Evolutionary conservation across 2,888 invertebrate genomes (phyloP).

Genomic region (Microctonus aethiopoides): DNA sequence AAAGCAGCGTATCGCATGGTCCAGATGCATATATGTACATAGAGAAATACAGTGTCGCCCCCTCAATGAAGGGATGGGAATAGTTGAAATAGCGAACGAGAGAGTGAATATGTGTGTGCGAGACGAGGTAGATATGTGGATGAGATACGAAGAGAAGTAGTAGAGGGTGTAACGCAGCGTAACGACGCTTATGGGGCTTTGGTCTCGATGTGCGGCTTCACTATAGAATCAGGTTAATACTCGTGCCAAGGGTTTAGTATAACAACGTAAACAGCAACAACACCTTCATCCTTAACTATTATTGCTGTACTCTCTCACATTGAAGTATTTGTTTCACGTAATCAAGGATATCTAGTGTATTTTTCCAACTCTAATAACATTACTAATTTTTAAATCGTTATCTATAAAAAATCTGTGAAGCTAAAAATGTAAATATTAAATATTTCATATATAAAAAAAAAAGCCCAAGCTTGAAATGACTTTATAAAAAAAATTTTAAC

Average conservation of each 20-base stretch:
- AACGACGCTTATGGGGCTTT: slow-evolving; percentile 59
- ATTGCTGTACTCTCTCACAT: too few species aligned
- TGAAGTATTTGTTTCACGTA: too few species aligned
- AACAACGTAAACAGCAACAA: slow-evolving; percentile 53
- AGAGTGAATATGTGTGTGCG: background rate
- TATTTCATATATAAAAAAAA: too few species aligned
- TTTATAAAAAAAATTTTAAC: too few species aligned
- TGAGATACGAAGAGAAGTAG: background rate
- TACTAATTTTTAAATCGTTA: too few species aligned
- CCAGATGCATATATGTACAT: slow-evolving; percentile 23
- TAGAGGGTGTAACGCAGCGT: slow-evolving; percentile 52
- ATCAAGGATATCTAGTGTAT: too few species aligned
- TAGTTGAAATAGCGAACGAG: background rate
- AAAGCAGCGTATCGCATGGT: slow-evolving; percentile 39
- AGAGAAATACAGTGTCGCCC: background rate
- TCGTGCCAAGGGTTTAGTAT: slow-evolving; percentile 51
- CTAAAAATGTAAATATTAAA: too few species aligned
- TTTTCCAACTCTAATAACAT: background rate
- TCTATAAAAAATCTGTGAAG: too few species aligned
- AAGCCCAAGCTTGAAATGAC: too few species aligned
- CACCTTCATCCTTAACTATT: slow-evolving; percentile 36
- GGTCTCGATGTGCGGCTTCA: slow-evolving; percentile 53
- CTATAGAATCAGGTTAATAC: slow-evolving; percentile 55
- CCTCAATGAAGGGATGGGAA: background rate
- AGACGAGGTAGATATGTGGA: slow-evolving; percentile 12